Evolutionary conservation across 2,113 vertebrate species (phyloP), one percentile per base, ranked within the genome.

Genomic region (Xiphophorus maculatus): DNA sequence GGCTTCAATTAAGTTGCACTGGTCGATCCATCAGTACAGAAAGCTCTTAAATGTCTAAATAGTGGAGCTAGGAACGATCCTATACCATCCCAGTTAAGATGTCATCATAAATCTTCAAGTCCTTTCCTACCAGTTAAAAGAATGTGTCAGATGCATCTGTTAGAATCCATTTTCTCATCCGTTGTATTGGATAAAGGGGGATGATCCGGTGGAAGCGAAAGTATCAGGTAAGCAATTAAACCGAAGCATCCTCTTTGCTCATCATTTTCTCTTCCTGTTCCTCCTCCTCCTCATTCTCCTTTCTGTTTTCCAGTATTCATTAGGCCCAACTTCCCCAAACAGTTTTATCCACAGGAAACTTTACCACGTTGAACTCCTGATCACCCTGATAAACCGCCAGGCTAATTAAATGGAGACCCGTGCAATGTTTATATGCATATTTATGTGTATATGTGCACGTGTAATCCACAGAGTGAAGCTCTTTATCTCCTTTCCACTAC

Each of bases 201-300:
- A 79, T 69, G 88, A 87, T 87, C 73, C 85, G 71, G 69, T 90
- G 85, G 77, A 84, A 85, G 81, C 71, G 80, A 82, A 90, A 84
- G 88, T 83, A 88, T 88, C 85, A 89, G 91, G 88, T 90, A 86
- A 91, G 91, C 89, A 92, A 93, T 94, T 94, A 93, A 92, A 86
- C 74, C 63, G 48, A 83, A 84, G 84, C 58, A 64, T 70, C 81
- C 87, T 80, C 68, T 71, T 79, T 22, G 75, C 76, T 88, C 84
- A 77, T 85, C 77, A 76, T 77, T 83, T 81, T 83, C 69, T 63
- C 44, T 76, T 82, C 73, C 48, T 77, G 65, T 51, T 73, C 22
- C 51, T 84, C 73, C 68, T 66, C 63, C 62, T 68, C 60, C 27
- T 70, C 74, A 22, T 79, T 66, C 42, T 69, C 77, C 63, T 82